Conservation (phyloP, 2,113 vertebrate genomes). For the Puffinus mauretanicus region DNA sequence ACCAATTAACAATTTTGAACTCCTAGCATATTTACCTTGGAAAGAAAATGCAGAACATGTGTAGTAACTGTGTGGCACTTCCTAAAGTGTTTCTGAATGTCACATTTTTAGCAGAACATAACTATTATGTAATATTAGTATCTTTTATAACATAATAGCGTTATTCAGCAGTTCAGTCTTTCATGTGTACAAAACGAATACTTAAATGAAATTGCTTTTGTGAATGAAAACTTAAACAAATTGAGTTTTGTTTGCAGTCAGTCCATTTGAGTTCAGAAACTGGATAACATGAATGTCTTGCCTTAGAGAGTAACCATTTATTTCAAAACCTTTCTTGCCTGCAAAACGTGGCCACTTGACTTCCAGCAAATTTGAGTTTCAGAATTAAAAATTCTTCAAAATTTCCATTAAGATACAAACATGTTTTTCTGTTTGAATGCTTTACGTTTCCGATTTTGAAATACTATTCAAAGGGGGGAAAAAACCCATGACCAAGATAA, state of each 20-base stretch:
- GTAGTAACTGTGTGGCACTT: background rate
- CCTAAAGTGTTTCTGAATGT: background rate
- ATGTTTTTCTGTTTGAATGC: background rate
- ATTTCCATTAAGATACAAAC: background rate
- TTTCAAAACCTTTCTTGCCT: background rate
- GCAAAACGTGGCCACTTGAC: background rate
- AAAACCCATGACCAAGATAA: background rate
- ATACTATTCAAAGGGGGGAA: background rate
- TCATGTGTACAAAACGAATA: background rate
- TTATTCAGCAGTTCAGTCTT: background rate
- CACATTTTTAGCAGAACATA: background rate
- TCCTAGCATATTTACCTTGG: background rate
- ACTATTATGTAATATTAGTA: background rate
- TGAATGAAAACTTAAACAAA: background rate
- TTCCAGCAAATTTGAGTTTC: background rate
- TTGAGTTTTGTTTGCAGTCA: conserved; percentile 2
- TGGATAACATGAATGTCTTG: background rate
- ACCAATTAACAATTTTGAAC: background rate
- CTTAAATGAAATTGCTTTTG: background rate
- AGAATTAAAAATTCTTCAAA: background rate
- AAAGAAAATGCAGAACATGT: background rate
- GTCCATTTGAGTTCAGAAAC: background rate
- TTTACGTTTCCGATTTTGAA: background rate
- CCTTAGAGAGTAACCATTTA: background rate
- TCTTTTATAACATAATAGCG: background rate